Percentiles rank a stretch among this genome's conserved stretches.
Evolutionary conservation across 2,113 vertebrate species (phyloP).

Genomic region (Catagonus wagneri): DNA sequence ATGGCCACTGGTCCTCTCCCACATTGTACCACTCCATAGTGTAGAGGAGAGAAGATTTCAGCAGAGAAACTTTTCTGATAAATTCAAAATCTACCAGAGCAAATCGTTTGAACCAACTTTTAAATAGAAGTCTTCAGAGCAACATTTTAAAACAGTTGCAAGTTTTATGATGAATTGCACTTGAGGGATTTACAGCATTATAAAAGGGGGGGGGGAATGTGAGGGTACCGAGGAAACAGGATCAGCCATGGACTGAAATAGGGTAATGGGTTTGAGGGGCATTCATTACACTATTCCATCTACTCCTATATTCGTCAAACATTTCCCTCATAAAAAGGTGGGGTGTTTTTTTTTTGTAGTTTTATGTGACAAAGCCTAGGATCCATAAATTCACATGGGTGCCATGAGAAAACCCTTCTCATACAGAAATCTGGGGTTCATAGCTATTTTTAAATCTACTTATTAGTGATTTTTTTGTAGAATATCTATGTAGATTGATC

Average conservation of each 20-base stretch:
- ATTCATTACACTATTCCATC: background rate
- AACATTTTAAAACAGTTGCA: background rate
- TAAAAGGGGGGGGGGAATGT: background rate
- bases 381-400: background rate
- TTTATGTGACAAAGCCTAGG: conserved; percentile 19
- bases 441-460: conserved; percentile 35
- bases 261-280: background rate
- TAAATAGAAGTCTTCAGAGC: conserved; percentile 10
- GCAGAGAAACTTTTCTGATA: conserved; percentile 14
- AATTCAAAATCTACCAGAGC: background rate
- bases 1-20: background rate
- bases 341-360: background rate
- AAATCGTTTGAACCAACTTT: background rate
- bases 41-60: background rate
- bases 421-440: background rate
- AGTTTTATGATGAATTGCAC: background rate
- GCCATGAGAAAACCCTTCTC: background rate
- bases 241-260: background rate
- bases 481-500: background rate
- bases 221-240: background rate
- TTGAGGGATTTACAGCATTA: conserved; percentile 11
- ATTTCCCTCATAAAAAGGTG: background rate
- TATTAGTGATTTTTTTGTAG: background rate
- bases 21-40: background rate
- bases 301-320: background rate